phyloP scores from a whole-genome alignment of 2,797 vertebrate species.

The Labeo calbasu region DNA sequence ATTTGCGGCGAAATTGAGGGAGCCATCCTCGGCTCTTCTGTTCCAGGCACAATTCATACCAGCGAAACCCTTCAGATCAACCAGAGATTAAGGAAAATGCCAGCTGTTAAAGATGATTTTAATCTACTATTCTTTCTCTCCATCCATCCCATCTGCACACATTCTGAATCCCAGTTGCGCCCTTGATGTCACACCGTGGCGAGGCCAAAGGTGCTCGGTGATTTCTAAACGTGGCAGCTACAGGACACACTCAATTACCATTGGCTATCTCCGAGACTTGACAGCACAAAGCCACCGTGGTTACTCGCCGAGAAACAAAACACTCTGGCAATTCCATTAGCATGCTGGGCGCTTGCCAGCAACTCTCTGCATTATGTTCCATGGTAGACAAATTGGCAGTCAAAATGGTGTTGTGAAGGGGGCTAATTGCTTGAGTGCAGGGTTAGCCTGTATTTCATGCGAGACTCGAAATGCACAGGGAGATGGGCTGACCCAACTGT shows the following conservation, averaged over 20 bases:
- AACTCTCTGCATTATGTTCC: conserved; percentile 76
- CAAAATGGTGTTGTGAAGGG: conserved; percentile 74
- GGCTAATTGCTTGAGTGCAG: conserved; percentile 82
- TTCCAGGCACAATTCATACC: not conserved
- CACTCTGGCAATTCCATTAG: conserved; percentile 76
- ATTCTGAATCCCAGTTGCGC: conserved; percentile 15
- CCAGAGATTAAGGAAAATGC: conserved; percentile 22
- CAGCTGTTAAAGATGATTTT: conserved; percentile 30
- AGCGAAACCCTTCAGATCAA: conserved; percentile 17
- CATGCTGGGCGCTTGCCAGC: conserved; percentile 78
- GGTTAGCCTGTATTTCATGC: conserved; percentile 79
- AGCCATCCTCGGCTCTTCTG: conserved; percentile 1
- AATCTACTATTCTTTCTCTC: conserved; percentile 12
- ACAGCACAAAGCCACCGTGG: conserved; percentile 46
- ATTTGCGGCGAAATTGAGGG: conserved; percentile 35
- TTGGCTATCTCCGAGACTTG: conserved; percentile 55
- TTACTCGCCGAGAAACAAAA: conserved; percentile 74
- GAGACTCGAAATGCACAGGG: conserved; percentile 70
- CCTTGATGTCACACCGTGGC: conserved; percentile 26
- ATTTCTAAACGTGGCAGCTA: conserved; percentile 53
- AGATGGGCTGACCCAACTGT: conserved; percentile 42
- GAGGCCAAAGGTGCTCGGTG: conserved; percentile 50
- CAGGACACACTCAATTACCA: conserved; percentile 61
- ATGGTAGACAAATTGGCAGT: conserved; percentile 81
- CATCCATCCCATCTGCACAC: conserved; percentile 3